Conservation (phyloP, 23 tunicate species). For the Styela plicata region DNA sequence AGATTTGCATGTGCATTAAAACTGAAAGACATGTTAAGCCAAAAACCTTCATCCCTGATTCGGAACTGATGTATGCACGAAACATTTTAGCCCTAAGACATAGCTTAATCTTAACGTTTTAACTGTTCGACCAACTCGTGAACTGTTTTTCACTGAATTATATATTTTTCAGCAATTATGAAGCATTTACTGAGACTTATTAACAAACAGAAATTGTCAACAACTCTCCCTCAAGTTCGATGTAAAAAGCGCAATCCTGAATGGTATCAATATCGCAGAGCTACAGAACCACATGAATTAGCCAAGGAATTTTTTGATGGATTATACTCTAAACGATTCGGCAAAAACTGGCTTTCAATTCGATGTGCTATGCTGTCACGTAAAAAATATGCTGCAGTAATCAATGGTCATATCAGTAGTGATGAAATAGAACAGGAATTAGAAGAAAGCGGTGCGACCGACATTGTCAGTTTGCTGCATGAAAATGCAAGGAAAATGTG, state of each 20-base stretch:
- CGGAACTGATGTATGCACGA: too few relatives aligned
- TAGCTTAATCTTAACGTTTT: too few relatives aligned
- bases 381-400: slow-evolving; percentile 58
- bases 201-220: not conserved
- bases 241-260: slow-evolving; percentile 16
- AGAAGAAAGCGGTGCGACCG: slow-evolving; percentile 40
- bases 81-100: too few relatives aligned
- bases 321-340: slow-evolving; percentile 39
- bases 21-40: too few relatives aligned
- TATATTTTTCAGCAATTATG: too few relatives aligned
- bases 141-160: too few relatives aligned
- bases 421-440: slow-evolving; percentile 31
- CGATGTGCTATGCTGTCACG: slow-evolving; percentile 88
- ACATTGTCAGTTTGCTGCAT: slow-evolving; percentile 38
- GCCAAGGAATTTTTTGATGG: slow-evolving; percentile 80
- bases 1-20: too few relatives aligned
- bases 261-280: slow-evolving; percentile 17
- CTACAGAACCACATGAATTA: slow-evolving; percentile 56
- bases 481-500: slow-evolving; percentile 21
- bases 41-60: too few relatives aligned
- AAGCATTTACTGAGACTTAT: too few relatives aligned
- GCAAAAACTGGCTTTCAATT: slow-evolving; percentile 61
- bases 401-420: slow-evolving; percentile 36
- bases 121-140: too few relatives aligned
- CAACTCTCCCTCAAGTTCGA: not conserved